Base-by-base conservation (phyloP, 2,113 vertebrate species). In the Hypocryptadius cinnamomeus region DNA sequence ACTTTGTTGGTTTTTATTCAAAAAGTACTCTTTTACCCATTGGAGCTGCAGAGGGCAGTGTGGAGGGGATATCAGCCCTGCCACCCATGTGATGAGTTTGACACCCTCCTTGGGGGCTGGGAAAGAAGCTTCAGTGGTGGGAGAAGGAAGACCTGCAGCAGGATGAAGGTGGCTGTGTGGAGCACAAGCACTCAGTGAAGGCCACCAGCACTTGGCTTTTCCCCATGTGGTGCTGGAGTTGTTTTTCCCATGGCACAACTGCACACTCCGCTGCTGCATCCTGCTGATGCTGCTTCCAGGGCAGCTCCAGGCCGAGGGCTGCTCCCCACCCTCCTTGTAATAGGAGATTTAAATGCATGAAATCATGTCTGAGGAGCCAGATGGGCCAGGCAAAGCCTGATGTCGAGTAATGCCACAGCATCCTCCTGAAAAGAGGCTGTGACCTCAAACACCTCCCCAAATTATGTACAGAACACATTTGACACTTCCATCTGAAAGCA, bases 281-380 rank as follows among this genome's bases (percentile, higher is more conserved):
- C 81, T 2, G 3, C 85, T 66, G 73, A 63, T 70, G 20, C 73
- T 54, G 25, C 7, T 72, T 42, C 51, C 30, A 57, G 78, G 73
- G 47, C 77, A 78, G 69, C 84, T 79, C 70, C 6, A 5, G 44
- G 81, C 53, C 1, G 1, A 81, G 65, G 47, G 82, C 70, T 91
- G 71, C 82, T 80, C 56, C 40, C 47, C 33, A 88, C 39, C 47
- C 27, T 73, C 51, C 60, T 79, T 56, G 61, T 71, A 86, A 87
- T 21, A 37, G 84, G 61, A 61, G 83, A 93, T 93, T 92, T 92
- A 92, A 96, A 87, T 92, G 92, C 89, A 89, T 89, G 57, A 79
- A 89, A 85, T 64, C 2, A 0, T 65, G 78, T 71, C 90, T 35
- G 81, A 82, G 78, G 66, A 92, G 48, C 57, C 5, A 2, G 80